phyloP scores from a whole-genome alignment of 2,113 vertebrate genomes.

The Odontesthes bonariensis region DNA sequence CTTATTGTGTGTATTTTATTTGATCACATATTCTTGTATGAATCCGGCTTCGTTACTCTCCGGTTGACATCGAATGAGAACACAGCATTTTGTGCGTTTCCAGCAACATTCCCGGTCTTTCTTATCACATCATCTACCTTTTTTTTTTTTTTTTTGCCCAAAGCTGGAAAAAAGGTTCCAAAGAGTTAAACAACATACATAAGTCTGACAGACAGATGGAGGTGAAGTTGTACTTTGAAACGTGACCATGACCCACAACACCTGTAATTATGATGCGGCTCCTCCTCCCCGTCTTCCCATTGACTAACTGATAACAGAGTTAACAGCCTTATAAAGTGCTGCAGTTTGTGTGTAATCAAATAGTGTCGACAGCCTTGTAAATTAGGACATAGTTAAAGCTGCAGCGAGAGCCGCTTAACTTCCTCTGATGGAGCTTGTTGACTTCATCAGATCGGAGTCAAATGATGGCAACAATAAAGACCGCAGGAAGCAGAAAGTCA shows the following conservation, averaged over 20 bases:
- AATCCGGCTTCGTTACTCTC: no score
- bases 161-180: no score
- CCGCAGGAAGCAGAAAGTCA: slow-evolving; percentile 4
- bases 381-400: slow-evolving; percentile 29
- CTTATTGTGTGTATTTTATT: no score
- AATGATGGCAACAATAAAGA: slow-evolving; percentile 1
- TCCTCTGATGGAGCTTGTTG: slow-evolving; percentile 15
- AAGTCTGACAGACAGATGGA: slow-evolving; percentile 6
- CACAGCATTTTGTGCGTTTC: no score
- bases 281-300: slow-evolving; percentile 3
- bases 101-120: no score
- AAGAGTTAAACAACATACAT: no score
- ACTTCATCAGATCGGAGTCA: slow-evolving; percentile 5
- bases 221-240: slow-evolving; percentile 43
- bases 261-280: slow-evolving; percentile 10
- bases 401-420: background rate
- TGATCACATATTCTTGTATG: no score
- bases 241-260: slow-evolving; percentile 23
- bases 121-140: no score
- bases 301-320: slow-evolving; percentile 53
- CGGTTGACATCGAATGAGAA: no score
- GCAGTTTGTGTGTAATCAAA: slow-evolving; percentile 44
- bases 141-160: no score
- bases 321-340: slow-evolving; percentile 60
- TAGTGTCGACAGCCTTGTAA: slow-evolving; percentile 32